Conservation (phyloP, 1,140 invertebrate species). For the Plutomurus gul region DNA sequence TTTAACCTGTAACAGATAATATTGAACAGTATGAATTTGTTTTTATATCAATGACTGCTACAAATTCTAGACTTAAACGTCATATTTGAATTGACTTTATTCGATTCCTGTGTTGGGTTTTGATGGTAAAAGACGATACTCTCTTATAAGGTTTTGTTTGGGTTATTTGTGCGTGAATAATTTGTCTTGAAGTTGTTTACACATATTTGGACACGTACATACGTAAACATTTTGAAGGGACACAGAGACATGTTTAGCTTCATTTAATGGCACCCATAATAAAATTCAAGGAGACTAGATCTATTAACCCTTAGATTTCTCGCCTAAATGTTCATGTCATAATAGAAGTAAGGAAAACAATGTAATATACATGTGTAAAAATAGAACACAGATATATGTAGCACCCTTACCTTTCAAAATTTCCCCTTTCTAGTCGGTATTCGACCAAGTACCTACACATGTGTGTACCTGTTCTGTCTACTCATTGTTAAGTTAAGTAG, state of each 20-base stretch:
- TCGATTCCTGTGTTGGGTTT: no score
- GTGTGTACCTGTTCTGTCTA: not conserved
- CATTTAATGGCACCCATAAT: constrained; percentile 1
- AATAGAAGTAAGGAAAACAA: not conserved
- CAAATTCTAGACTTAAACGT: no score
- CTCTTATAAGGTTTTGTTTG: no score
- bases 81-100: no score
- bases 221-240: constrained; percentile 10
- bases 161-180: not conserved
- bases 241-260: not conserved
- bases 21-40: no score
- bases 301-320: not conserved
- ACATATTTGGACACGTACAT: constrained; percentile 5
- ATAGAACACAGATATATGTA: not conserved
- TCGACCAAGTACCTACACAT: not conserved
- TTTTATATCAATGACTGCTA: no score
- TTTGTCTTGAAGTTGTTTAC: not conserved
- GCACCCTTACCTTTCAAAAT: not conserved
- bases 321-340: no score
- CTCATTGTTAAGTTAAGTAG: not conserved
- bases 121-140: no score
- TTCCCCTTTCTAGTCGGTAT: no score
- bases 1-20: no score
- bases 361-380: not conserved
- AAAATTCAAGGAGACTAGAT: not conserved